Evolutionary conservation across 2,888 invertebrate species (phyloP), one percentile per base, ranked within the genome.

Genomic region (Archaeoteleia sp.): DNA sequence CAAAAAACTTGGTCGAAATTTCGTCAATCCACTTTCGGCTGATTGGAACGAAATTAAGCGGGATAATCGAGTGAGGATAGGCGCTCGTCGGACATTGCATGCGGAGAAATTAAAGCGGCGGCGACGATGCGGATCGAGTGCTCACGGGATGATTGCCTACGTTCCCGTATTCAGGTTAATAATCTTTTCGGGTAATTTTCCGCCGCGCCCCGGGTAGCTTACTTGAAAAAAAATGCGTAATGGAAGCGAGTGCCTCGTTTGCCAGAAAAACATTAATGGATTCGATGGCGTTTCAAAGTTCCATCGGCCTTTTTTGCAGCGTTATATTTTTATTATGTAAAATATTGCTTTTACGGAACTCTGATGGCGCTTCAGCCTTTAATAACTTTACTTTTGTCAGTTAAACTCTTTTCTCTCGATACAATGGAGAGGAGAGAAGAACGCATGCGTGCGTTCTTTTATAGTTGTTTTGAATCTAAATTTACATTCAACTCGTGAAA

Each of bases 41-140:
- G 71, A 74, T 73, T 74, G 72, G 70, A 68, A 61, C 65, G 71
- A 75, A 73, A 75, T 73, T 69, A 71, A 72, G 74, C 67, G 55
- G 63, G 69, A 75, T 73, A 73, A 75, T 75, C 68, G 63, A 61
- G 63, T 48, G 67, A 48, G 29, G 42, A 46, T 49, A 39, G 61
- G 40, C 42, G 55, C 39, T 45, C 37, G 45, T 48, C 51, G 60
- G 54, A 60, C 45, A 14, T 45, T 48, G 39, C 61, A 55, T 51
- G 39, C 40, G 67, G 55, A 43, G 45, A 13, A 67, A 61, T 57
- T 58, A 53, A 55, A 46, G 27, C 35, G 48, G 34, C 30, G 46
- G 12, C 10, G 7, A 27, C 40, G 40, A 29, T 29, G 29, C 8
- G 8, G 8, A 29, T 29, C 29, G 8, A 29, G 9, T 8, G 42